Percentiles rank a stretch among this genome's conserved stretches.
Evolutionary conservation across 2,888 invertebrate genomes (phyloP).

Genomic region (Drosophila fulvimacula): DNA sequence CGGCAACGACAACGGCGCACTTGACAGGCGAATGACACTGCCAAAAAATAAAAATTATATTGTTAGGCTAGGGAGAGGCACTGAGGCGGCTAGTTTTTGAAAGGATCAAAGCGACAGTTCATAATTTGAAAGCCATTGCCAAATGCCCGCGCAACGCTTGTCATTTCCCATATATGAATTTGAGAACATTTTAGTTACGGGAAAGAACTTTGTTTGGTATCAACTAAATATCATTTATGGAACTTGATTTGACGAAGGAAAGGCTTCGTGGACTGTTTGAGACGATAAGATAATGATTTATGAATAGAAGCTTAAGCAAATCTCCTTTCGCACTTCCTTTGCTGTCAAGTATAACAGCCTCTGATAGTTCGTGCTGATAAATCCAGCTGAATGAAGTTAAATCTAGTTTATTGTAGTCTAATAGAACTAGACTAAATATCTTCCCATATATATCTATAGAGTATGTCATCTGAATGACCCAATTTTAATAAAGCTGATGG

Average conservation of each 20-base stretch:
- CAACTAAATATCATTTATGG: neutral
- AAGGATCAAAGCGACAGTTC: neutral
- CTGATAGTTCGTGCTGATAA: neutral
- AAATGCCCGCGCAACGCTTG: constrained; percentile 2
- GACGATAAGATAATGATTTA: too few relatives aligned
- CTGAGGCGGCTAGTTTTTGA: neutral
- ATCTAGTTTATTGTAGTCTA: neutral
- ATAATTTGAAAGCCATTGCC: neutral
- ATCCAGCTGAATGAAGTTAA: neutral
- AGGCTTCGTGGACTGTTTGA: neutral
- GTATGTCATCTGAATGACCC: too few relatives aligned
- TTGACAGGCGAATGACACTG: constrained; percentile 56
- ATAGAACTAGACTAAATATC: too few relatives aligned
- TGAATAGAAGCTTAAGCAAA: too few relatives aligned
- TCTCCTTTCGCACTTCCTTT: too few relatives aligned
- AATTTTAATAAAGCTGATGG: too few relatives aligned
- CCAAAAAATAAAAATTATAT: constrained; percentile 13
- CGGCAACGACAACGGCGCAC: constrained; percentile 14
- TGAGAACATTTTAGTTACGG: neutral
- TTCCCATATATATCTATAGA: too few relatives aligned
- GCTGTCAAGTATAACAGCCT: neutral
- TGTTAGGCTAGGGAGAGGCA: neutral
- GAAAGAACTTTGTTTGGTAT: neutral
- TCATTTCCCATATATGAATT: neutral
- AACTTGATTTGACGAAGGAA: neutral